Evolutionary conservation across 1,140 invertebrate genomes (phyloP).

Genomic region (Caerostris darwini): DNA sequence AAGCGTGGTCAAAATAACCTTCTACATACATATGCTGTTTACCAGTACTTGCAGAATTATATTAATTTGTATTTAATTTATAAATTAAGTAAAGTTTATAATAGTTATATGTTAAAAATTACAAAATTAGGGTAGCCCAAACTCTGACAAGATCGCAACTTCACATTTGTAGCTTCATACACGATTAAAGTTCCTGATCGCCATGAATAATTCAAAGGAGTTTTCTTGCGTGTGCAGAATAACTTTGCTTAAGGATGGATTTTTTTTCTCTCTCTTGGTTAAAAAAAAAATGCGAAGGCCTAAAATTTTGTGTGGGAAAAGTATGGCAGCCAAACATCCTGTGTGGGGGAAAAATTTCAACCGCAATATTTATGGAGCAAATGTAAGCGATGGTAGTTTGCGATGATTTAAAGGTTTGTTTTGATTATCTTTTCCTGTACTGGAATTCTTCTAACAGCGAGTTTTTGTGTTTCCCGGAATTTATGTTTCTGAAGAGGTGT

Average conservation of each 20-base stretch:
- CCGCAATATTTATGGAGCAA: not conserved
- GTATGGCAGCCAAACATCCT: not conserved
- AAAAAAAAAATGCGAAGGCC: not conserved
- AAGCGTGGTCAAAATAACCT: no score
- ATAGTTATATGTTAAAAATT: no score
- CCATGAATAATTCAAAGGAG: slow-evolving; percentile 4
- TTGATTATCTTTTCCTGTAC: not conserved
- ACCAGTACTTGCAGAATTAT: no score
- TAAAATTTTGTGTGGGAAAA: slow-evolving; percentile 47
- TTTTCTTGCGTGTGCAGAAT: not conserved
- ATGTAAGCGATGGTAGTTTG: not conserved
- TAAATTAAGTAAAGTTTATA: no score
- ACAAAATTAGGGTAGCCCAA: no score
- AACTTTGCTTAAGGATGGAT: not conserved
- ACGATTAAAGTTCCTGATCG: not conserved
- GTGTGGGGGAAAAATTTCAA: not conserved
- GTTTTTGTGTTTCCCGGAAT: not conserved
- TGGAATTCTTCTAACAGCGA: not conserved
- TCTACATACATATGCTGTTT: no score
- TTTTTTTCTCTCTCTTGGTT: not conserved
- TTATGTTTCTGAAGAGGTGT: not conserved
- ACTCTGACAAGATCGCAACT: no score
- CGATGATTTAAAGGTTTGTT: not conserved
- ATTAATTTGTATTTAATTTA: no score
- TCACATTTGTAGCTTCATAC: not conserved